A percentile compares a stretch with the other conserved stretches of the same genome.
Evolutionary conservation across 1,140 invertebrate genomes (phyloP).

Genomic region (Triops cancriformis): DNA sequence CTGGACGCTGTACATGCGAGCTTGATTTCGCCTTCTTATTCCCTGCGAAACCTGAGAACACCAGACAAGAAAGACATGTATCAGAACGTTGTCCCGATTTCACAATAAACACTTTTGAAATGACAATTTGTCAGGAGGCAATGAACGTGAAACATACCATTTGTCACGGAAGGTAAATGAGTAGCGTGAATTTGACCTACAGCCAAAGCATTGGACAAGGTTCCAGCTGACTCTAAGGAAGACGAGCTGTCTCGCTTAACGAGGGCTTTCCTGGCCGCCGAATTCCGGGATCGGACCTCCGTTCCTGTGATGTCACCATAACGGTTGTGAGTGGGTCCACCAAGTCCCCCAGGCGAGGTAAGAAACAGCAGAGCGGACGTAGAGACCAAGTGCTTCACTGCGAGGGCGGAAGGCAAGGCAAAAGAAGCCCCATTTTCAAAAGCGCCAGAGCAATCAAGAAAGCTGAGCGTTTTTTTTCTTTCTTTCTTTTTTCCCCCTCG

Average conservation of each 20-base stretch:
- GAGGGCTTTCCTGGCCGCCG: neutral
- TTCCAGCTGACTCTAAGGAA: neutral
- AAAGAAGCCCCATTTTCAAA: neutral
- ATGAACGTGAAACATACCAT: neutral
- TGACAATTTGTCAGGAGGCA: no score
- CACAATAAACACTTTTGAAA: no score
- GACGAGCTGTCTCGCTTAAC: neutral
- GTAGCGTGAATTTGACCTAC: neutral
- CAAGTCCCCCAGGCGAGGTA: conserved; percentile 19
- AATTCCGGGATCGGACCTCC: neutral
- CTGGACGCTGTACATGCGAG: neutral
- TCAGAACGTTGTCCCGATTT: no score
- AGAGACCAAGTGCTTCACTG: conserved; percentile 25
- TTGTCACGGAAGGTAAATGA: neutral
- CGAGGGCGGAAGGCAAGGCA: neutral
- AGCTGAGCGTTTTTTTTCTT: no score
- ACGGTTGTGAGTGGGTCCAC: conserved; percentile 8
- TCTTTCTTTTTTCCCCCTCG: neutral
- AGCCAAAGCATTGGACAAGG: neutral
- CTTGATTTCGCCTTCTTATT: neutral
- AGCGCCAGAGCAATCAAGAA: conserved; percentile 17
- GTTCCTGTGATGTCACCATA: conserved; percentile 13
- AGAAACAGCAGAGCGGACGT: conserved; percentile 26
- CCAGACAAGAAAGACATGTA: no score
- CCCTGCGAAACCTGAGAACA: neutral